Percentiles rank a stretch among this genome's conserved stretches.
Conservation (phyloP, 2,113 vertebrate species). For the Clarias magur region DNA sequence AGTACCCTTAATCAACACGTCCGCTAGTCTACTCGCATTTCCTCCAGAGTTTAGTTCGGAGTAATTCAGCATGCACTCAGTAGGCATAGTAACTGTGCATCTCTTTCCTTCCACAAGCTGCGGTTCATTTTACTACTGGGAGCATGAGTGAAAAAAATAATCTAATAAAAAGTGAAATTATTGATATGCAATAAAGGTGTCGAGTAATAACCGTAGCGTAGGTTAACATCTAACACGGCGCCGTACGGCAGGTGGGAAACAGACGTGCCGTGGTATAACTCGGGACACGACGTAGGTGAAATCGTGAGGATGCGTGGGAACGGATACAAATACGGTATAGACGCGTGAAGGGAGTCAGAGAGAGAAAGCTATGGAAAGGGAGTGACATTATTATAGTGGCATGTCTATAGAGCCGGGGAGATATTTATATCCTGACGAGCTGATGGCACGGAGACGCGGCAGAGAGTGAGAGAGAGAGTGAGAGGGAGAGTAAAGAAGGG, state of each 20-base stretch:
- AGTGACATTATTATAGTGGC: not conserved
- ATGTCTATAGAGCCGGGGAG: not conserved
- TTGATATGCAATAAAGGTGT: not conserved
- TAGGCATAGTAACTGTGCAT: not conserved
- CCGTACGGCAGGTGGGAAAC: not conserved
- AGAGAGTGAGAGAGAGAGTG: not conserved
- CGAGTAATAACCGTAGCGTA: not conserved
- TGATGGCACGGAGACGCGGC: constrained; percentile 16
- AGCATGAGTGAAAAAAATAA: not conserved
- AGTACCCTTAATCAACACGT: not conserved
- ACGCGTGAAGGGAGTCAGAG: not conserved
- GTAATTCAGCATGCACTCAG: not conserved
- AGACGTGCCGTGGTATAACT: not conserved
- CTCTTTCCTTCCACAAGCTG: not conserved
- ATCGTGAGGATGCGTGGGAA: constrained; percentile 4
- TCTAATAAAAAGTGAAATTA: not conserved
- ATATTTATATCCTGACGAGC: constrained; percentile 22
- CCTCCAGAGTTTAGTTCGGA: not conserved
- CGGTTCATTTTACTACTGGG: not conserved
- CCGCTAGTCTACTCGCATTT: not conserved
- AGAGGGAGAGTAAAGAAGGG: not conserved
- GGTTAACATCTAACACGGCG: no score
- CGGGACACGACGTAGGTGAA: not conserved
- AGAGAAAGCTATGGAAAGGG: not conserved
- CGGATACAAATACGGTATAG: constrained; percentile 5